phyloP scores from a whole-genome alignment of 2,113 vertebrate genomes.

The Mellivora capensis region DNA sequence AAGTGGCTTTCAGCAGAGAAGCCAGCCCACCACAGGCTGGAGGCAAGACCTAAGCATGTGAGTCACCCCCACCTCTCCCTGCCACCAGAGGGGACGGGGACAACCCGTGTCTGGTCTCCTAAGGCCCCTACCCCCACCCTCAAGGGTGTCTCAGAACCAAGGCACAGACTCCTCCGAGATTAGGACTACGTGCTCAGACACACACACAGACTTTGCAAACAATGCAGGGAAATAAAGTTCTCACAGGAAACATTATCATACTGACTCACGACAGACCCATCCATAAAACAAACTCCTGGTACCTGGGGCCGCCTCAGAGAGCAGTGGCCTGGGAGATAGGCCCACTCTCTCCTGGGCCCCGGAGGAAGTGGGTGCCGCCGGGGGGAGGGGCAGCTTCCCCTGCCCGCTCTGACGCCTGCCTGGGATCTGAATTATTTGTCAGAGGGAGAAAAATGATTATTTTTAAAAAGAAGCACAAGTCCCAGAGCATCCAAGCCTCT shows the following conservation, averaged over 20 bases:
- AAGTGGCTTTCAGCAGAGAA: not conserved
- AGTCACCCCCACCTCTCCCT: conserved; percentile 2
- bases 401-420: not conserved
- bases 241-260: conserved; percentile 70
- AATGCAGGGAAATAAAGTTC: conserved; percentile 69
- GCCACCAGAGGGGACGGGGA: not conserved
- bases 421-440: conserved; percentile 28
- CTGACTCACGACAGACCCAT: conserved; percentile 72
- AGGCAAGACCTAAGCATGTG: not conserved
- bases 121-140: not conserved
- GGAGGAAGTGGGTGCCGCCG: conserved; percentile 39
- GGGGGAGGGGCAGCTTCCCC: not conserved
- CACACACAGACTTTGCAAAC: conserved; percentile 59
- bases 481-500: conserved; percentile 15
- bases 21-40: not conserved
- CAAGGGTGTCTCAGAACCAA: not conserved
- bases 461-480: not conserved
- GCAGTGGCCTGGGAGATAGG: not conserved
- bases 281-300: conserved; percentile 52
- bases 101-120: not conserved
- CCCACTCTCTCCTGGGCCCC: not conserved
- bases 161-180: not conserved
- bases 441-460: not conserved
- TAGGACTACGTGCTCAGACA: conserved; percentile 64
- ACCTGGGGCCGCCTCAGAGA: conserved; percentile 37